These are phyloP conservation scores for Melanerpes formicivorus DNA, from an alignment of 2,113 vertebrate species.

Conservation along the genomic window DNA sequence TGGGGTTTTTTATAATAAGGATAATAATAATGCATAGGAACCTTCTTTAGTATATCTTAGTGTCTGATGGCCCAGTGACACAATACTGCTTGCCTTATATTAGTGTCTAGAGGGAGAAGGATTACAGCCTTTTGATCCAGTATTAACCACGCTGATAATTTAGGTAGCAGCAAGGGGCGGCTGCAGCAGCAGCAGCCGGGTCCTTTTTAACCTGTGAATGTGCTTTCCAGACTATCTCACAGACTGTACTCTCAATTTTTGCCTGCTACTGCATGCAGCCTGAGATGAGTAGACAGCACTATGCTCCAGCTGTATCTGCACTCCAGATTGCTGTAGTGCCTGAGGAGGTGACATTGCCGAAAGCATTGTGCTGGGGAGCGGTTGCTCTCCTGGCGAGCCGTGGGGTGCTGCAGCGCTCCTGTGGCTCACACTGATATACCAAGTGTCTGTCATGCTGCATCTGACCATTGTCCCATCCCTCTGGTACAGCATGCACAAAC, in stretches of 20 bases:
- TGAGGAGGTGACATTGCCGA: neutral
- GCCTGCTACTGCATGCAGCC: slow-evolving; percentile 69
- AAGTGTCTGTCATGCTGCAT: neutral
- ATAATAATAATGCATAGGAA: slow-evolving; percentile 8
- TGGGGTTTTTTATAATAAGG: neutral
- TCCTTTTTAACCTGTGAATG: slow-evolving; percentile 53
- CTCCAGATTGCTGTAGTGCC: slow-evolving; percentile 57
- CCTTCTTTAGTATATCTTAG: slow-evolving; percentile 41
- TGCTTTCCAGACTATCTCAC: slow-evolving; percentile 53
- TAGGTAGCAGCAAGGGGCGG: slow-evolving; percentile 14
- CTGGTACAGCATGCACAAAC: slow-evolving; percentile 5
- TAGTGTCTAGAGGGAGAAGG: slow-evolving; percentile 53
- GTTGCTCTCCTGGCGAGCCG: neutral
- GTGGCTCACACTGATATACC: slow-evolving; percentile 6
- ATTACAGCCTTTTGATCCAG: slow-evolving; percentile 44
- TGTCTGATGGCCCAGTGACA: slow-evolving; percentile 57
- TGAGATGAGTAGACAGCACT: slow-evolving; percentile 39
- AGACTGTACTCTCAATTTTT: slow-evolving; percentile 53
- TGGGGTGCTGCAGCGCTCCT: slow-evolving; percentile 17
- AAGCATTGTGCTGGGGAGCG: neutral
- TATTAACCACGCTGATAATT: slow-evolving; percentile 45
- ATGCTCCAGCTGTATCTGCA: slow-evolving; percentile 34
- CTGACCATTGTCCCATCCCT: neutral
- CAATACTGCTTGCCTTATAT: slow-evolving; percentile 70
- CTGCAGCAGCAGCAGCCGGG: neutral